A percentile compares a stretch with the other conserved stretches of the same genome.
Evolutionary conservation across 1,140 invertebrate genomes (phyloP).

Genomic region (Pseudachorutes palmiensis): DNA sequence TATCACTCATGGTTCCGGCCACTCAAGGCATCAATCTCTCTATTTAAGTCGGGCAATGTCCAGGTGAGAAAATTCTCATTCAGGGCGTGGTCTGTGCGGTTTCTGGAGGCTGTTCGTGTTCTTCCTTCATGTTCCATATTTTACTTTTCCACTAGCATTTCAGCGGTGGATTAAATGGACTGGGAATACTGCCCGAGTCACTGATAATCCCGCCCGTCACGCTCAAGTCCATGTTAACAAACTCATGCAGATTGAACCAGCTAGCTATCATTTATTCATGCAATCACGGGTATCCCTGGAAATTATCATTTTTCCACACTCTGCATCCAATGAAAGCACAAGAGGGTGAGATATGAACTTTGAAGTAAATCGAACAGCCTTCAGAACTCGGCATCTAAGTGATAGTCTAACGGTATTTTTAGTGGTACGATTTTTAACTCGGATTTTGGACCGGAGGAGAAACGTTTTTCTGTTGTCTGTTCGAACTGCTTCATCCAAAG

Average conservation of each 20-base stretch:
- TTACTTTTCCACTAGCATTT: neutral
- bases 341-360: constrained; percentile 27
- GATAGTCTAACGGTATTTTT: neutral
- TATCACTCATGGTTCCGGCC: no score
- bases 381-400: constrained; percentile 40
- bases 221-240: no score
- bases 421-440: neutral
- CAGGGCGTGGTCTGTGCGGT: neutral
- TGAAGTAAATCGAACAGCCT: constrained; percentile 63
- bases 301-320: no score
- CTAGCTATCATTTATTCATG: constrained; percentile 1
- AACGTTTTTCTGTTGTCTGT: neutral
- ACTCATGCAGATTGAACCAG: neutral
- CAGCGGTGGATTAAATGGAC: neutral
- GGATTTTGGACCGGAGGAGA: neutral
- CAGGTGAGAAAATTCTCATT: neutral
- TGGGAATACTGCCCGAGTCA: neutral
- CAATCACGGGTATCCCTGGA: neutral
- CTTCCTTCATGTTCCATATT: neutral
- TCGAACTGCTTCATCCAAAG: neutral
- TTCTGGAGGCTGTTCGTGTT: neutral
- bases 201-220: neutral
- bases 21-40: no score
- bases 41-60: no score
- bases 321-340: constrained; percentile 22